Conservation (phyloP, 2,797 vertebrate genomes). For the Hippocampus kuda region DNA sequence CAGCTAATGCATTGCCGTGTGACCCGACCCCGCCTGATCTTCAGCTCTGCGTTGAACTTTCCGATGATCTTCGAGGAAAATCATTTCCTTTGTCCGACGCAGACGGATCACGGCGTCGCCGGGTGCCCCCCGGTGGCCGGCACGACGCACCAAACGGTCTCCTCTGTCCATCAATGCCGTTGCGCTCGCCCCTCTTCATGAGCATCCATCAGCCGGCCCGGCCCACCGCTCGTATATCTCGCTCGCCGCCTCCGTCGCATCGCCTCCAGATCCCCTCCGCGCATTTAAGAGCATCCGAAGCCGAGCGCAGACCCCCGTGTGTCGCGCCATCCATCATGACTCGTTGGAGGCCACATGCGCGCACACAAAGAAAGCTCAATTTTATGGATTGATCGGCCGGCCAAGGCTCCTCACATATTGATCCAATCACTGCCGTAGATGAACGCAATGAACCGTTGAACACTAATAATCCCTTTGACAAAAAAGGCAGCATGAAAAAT, state of each 20-base stretch:
- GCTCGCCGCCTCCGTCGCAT: slow-evolving; percentile 33
- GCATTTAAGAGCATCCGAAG: slow-evolving; percentile 61
- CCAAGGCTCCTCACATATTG: background rate
- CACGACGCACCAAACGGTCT: background rate
- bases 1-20: slow-evolving; percentile 7
- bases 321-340: slow-evolving; percentile 53
- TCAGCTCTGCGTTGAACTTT: slow-evolving; percentile 27
- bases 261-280: slow-evolving; percentile 38
- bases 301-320: slow-evolving; percentile 47
- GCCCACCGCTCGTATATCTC: slow-evolving; percentile 51
- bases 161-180: slow-evolving; percentile 27
- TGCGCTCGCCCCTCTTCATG: slow-evolving; percentile 12
- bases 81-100: slow-evolving; percentile 40
- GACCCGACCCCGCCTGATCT: slow-evolving; percentile 17
- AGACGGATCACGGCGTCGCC: slow-evolving; percentile 39
- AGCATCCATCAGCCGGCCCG: slow-evolving; percentile 44
- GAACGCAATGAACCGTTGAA: background rate
- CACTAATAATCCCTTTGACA: no score
- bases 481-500: background rate
- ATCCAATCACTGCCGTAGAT: background rate
- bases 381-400: slow-evolving; percentile 21
- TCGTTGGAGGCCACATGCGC: slow-evolving; percentile 56
- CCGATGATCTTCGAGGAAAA: slow-evolving; percentile 36
- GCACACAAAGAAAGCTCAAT: slow-evolving; percentile 23
- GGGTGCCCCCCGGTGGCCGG: background rate